Percentiles rank a stretch among this genome's conserved stretches.
Evolutionary conservation across 2,113 vertebrate genomes (phyloP).

Genomic region (Alexandromys fortis): DNA sequence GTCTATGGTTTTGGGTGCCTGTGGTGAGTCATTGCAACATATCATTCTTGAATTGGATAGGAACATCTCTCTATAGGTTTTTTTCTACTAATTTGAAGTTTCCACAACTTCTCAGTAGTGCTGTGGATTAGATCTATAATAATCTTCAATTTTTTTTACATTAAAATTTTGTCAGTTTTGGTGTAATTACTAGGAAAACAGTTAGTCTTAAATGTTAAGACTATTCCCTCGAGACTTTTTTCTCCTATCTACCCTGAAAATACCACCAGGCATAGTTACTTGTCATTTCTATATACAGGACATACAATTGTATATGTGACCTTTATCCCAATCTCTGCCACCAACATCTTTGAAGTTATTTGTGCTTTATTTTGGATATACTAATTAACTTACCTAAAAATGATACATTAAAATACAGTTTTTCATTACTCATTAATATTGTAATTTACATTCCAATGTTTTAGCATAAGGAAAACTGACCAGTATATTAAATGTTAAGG

Average conservation of each 20-base stretch:
- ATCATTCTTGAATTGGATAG: not conserved
- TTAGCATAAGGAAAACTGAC: not conserved
- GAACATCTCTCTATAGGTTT: not conserved
- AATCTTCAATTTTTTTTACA: not conserved
- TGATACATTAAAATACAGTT: not conserved
- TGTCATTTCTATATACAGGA: not conserved
- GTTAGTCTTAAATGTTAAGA: not conserved
- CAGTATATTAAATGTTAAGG: not conserved
- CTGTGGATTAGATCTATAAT: not conserved
- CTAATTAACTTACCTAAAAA: not conserved
- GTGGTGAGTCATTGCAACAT: not conserved
- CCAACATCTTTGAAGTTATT: not conserved
- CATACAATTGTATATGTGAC: not conserved
- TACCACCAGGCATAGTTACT: not conserved
- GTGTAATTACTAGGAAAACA: not conserved
- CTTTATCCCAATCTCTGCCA: not conserved
- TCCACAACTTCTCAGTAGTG: not conserved
- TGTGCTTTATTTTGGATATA: not conserved
- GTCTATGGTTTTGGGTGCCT: not conserved
- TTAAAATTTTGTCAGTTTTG: not conserved
- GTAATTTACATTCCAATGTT: not conserved
- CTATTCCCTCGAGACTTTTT: not conserved
- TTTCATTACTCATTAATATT: not conserved
- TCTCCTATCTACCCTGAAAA: not conserved
- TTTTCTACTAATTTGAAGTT: not conserved